Evolutionary conservation across 1,140 invertebrate genomes (phyloP).

Genomic region (Doryteuthis pealeii): DNA sequence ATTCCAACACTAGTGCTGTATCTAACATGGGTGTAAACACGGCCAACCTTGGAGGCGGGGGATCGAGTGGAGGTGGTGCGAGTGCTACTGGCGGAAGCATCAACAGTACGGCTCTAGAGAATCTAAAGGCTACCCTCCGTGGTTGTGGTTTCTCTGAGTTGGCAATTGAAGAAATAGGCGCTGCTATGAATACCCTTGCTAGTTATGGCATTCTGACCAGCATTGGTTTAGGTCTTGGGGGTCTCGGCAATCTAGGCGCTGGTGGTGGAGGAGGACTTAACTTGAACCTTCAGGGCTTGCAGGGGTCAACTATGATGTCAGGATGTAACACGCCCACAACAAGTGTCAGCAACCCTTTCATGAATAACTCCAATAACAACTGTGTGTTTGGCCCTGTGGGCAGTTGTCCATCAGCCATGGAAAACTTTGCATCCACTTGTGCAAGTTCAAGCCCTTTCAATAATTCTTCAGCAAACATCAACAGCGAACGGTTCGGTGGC

Average conservation of each 20-base stretch:
- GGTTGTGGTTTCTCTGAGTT: conserved; percentile 84
- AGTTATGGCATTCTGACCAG: conserved; percentile 92
- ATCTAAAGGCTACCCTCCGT: conserved; percentile 73
- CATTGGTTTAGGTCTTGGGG: conserved; percentile 67
- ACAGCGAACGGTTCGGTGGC: conserved; percentile 46
- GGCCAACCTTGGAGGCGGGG: conserved; percentile 68
- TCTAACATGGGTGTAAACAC: conserved; percentile 20
- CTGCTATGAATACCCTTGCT: conserved; percentile 87
- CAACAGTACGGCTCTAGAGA: conserved; percentile 63
- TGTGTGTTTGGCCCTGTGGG: conserved; percentile 56
- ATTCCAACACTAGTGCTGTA: conserved; percentile 36
- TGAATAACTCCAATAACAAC: conserved; percentile 47
- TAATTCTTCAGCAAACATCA: conserved; percentile 50
- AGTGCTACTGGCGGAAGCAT: conserved; percentile 70
- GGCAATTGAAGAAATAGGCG: conserved; percentile 83
- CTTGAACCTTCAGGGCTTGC: conserved; percentile 27
- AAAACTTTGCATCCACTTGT: conserved; percentile 47
- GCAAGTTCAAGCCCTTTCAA: conserved; percentile 53
- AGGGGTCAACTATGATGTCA: conserved; percentile 38
- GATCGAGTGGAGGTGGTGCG: conserved; percentile 76
- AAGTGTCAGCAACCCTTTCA: conserved; percentile 37
- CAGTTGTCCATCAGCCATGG: conserved; percentile 48
- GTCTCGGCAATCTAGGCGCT: conserved; percentile 21
- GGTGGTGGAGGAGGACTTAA: conserved; percentile 23
- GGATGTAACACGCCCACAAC: conserved; percentile 30